Conservation (phyloP, 2,888 invertebrate species). For the Xanthia togata region DNA sequence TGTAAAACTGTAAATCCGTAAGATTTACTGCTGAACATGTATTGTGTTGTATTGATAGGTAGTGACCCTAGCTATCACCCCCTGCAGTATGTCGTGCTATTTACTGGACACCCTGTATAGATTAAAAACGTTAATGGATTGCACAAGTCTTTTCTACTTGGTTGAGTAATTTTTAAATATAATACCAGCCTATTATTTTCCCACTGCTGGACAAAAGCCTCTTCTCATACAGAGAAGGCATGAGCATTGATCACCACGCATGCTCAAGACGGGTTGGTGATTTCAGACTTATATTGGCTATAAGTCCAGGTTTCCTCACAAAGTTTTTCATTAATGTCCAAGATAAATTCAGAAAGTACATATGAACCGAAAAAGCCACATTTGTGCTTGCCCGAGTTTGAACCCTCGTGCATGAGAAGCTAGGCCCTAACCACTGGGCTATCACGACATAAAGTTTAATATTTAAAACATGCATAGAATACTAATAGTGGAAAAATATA, state of each 20-base stretch:
- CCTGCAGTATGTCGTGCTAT: too few relatives aligned
- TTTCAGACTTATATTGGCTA: background rate
- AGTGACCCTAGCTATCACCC: too few relatives aligned
- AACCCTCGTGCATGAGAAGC: background rate
- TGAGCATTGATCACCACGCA: background rate
- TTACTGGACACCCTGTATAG: too few relatives aligned
- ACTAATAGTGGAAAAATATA: constrained; percentile 14
- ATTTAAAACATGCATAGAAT: constrained; percentile 1
- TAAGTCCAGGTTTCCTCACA: background rate
- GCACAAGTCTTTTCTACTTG: background rate
- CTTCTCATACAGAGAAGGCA: background rate
- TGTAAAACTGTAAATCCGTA: too few relatives aligned
- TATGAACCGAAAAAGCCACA: background rate
- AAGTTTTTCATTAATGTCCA: background rate
- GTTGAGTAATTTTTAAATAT: background rate
- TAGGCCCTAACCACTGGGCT: background rate
- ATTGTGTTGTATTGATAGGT: too few relatives aligned
- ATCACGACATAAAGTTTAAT: background rate
- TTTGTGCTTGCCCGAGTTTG: background rate
- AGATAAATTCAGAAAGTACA: background rate
- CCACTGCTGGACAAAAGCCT: background rate
- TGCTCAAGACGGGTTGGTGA: background rate
- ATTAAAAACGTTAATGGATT: background rate
- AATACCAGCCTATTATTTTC: background rate
- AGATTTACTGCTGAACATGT: too few relatives aligned